These are phyloP conservation scores for Ceratina australensis DNA, from an alignment of 1,140 invertebrate genomes.

Conservation along the genomic window DNA sequence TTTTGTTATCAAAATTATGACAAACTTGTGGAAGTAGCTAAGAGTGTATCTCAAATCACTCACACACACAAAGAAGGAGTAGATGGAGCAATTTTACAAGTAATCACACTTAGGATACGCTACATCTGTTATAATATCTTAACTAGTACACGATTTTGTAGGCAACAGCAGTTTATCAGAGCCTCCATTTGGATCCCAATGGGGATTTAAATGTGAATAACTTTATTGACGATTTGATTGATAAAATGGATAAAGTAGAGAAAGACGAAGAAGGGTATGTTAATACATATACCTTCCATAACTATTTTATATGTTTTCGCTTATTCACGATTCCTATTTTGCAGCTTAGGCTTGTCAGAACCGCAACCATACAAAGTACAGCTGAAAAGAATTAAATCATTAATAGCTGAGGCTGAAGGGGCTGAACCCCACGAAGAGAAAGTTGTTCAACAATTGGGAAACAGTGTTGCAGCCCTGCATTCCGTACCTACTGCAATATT, in stretches of 20 bases:
- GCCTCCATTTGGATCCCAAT: constrained; percentile 76
- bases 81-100: constrained; percentile 85
- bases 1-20: constrained; percentile 81
- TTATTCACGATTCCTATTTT: constrained; percentile 37
- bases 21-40: constrained; percentile 79
- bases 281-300: constrained; percentile 1
- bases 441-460: constrained; percentile 82
- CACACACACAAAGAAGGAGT: constrained; percentile 84
- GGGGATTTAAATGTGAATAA: constrained; percentile 76
- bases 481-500: constrained; percentile 90
- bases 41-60: constrained; percentile 82
- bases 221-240: constrained; percentile 81
- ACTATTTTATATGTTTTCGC: constrained; percentile 24
- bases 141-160: constrained; percentile 64
- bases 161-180: constrained; percentile 81
- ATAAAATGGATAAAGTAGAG: constrained; percentile 83
- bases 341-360: constrained; percentile 69
- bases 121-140: neutral
- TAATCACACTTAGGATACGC: constrained; percentile 47
- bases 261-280: constrained; percentile 76
- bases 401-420: constrained; percentile 71
- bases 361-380: constrained; percentile 78
- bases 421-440: constrained; percentile 76
- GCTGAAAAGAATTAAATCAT: constrained; percentile 77
- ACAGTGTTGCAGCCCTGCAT: constrained; percentile 83